Percentiles rank a stretch among this genome's conserved stretches.
These are phyloP conservation scores for Saguinus midas DNA, from an alignment of 2,113 vertebrate genomes.

Conservation along the genomic window DNA sequence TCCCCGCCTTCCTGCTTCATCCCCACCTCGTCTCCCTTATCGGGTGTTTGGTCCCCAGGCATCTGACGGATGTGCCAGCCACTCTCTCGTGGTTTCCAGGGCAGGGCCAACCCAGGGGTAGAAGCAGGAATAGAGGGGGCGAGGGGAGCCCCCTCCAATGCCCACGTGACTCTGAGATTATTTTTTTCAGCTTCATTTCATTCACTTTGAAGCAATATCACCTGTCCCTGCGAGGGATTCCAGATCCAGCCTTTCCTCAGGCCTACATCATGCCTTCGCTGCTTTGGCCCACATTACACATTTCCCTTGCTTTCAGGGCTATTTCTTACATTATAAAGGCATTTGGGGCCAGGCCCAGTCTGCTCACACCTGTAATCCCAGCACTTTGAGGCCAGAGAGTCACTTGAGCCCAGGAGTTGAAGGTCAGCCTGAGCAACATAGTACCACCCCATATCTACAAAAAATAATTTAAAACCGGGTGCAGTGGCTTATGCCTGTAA, in stretches of 20 bases:
- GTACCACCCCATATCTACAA: too few relatives aligned
- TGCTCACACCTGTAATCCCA: too few relatives aligned
- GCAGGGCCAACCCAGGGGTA: not conserved
- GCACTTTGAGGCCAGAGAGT: too few relatives aligned
- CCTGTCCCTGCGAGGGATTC: not conserved
- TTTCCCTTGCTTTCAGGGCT: not conserved
- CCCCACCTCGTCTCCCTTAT: not conserved
- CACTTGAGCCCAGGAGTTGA: too few relatives aligned
- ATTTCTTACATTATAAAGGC: not conserved
- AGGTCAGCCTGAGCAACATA: too few relatives aligned
- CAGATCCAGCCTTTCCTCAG: not conserved
- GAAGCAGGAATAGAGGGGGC: not conserved
- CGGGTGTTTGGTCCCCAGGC: not conserved
- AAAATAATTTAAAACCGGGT: too few relatives aligned
- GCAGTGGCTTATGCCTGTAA: too few relatives aligned
- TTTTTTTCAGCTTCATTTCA: not conserved
- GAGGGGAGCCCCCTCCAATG: not conserved
- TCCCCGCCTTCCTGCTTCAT: not conserved
- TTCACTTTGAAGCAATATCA: rapidly evolving
- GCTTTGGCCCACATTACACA: not conserved
- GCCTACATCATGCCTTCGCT: rapidly evolving
- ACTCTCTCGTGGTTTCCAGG: not conserved
- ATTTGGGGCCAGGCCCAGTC: too few relatives aligned
- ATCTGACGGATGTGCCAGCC: rapidly evolving
- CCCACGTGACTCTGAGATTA: not conserved